A percentile compares a stretch with the other conserved stretches of the same genome.
These are phyloP conservation scores for Bombus terrestris DNA, from an alignment of 1,140 invertebrate genomes.

Conservation along the genomic window DNA sequence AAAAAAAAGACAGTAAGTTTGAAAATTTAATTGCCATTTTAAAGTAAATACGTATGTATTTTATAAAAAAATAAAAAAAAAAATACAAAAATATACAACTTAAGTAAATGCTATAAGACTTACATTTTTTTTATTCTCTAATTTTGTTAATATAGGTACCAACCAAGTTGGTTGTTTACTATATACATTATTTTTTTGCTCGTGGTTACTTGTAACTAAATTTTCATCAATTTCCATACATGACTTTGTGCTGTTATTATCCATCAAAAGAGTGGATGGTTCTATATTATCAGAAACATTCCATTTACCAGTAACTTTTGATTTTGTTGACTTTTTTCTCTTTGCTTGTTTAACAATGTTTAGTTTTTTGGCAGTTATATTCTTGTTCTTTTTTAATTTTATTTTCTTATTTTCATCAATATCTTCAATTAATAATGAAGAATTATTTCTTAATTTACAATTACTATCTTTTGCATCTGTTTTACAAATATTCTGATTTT, in stretches of 20 bases:
- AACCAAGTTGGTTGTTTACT: not conserved
- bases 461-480: not conserved
- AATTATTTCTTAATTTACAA: constrained; percentile 1
- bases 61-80: not conserved
- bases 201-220: not conserved
- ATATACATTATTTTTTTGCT: not conserved
- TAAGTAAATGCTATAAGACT: not conserved
- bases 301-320: constrained; percentile 10
- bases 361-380: not conserved
- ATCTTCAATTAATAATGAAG: not conserved
- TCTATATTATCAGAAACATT: constrained; percentile 31
- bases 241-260: not conserved
- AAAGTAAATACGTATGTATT: not conserved
- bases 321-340: constrained; percentile 21
- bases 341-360: constrained; percentile 4
- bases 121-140: constrained; percentile 35
- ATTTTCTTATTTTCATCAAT: constrained; percentile 23
- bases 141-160: constrained; percentile 18
- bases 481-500: not conserved
- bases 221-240: not conserved
- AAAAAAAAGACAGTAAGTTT: not conserved
- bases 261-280: not conserved
- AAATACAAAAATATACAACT: not conserved
- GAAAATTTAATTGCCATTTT: not conserved
- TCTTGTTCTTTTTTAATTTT: constrained; percentile 28